These are phyloP conservation scores for Crotophaga sulcirostris DNA, from an alignment of 2,113 vertebrate species.

Conservation along the genomic window DNA sequence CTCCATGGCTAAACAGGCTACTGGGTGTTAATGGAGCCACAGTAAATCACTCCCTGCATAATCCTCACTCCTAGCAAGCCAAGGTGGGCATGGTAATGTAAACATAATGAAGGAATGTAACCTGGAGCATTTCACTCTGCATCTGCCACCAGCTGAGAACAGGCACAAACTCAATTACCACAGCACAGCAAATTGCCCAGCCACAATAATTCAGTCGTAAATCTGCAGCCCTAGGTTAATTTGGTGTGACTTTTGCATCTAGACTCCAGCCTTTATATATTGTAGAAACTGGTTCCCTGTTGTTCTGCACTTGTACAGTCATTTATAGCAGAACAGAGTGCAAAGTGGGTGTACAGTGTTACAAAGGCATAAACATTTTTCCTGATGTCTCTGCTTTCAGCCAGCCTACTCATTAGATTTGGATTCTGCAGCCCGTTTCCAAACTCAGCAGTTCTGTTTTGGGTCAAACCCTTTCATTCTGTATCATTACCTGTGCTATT, in stretches of 20 bases:
- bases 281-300: not conserved
- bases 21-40: not conserved
- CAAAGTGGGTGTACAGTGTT: not conserved
- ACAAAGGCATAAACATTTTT: not conserved
- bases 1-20: not conserved
- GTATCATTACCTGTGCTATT: not conserved
- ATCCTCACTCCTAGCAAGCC: not conserved
- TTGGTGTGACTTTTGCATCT: not conserved
- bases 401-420: not conserved
- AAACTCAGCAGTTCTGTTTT: not conserved
- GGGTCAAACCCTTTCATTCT: not conserved
- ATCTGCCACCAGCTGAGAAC: not conserved
- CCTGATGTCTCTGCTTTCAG: not conserved
- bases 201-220: not conserved
- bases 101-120: not conserved
- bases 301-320: not conserved
- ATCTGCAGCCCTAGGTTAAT: not conserved
- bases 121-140: not conserved
- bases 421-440: not conserved
- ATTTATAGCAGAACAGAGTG: not conserved
- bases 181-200: not conserved
- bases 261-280: not conserved
- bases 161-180: not conserved
- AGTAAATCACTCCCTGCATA: not conserved
- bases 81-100: not conserved